A percentile compares a stretch with the other conserved stretches of the same genome.
Conservation (phyloP, 2,888 invertebrate species). For the Branchellion lobata region DNA sequence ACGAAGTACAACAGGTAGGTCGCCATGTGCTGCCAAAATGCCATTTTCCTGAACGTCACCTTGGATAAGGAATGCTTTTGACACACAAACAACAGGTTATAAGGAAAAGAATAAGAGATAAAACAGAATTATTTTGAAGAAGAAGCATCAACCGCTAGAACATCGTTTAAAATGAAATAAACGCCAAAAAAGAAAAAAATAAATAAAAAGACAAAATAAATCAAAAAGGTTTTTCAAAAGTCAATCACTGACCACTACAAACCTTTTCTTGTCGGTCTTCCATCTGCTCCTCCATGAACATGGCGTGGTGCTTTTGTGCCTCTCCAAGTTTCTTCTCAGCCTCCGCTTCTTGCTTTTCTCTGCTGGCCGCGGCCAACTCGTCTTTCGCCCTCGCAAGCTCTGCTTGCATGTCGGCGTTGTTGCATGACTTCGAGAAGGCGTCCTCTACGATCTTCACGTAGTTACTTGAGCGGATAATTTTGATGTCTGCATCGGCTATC, state of each 20-base stretch:
- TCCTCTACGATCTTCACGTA: constrained; percentile 52
- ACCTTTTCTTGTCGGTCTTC: constrained; percentile 52
- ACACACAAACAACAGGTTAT: no score
- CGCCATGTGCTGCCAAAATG: constrained; percentile 53
- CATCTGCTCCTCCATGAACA: constrained; percentile 52
- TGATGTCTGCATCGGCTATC: constrained; percentile 52
- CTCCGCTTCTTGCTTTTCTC: constrained; percentile 53
- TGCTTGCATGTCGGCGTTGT: constrained; percentile 51
- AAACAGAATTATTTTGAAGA: neutral
- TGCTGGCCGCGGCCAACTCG: constrained; percentile 49
- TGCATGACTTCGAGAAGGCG: constrained; percentile 51
- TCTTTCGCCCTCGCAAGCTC: constrained; percentile 51
- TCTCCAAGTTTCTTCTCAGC: constrained; percentile 52
- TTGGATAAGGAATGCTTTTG: no score
- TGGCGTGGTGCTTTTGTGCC: constrained; percentile 52
- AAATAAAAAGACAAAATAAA: neutral
- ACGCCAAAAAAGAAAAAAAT: neutral
- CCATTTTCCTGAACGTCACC: constrained; percentile 51
- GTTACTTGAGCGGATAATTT: constrained; percentile 51
- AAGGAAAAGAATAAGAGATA: neutral
- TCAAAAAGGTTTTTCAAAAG: neutral
- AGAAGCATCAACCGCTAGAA: no score
- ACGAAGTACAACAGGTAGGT: constrained; percentile 54
- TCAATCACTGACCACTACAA: neutral
- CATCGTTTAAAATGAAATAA: neutral